Evolutionary conservation across 1,140 invertebrate species (phyloP).

Genomic region (Drosophila santomea): DNA sequence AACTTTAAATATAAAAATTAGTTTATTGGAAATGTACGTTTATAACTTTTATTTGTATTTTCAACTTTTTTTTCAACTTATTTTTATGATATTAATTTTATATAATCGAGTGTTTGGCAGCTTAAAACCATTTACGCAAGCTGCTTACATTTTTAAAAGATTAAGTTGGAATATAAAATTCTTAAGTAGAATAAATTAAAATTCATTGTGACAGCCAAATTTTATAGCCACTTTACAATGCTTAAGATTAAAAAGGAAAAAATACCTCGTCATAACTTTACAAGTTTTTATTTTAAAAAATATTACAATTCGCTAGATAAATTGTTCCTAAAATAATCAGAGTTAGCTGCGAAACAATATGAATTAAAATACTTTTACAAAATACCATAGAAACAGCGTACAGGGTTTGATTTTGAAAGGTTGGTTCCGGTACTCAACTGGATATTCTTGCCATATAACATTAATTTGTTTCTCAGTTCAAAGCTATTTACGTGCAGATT

Average conservation of each 20-base stretch:
- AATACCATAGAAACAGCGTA: constrained; percentile 75
- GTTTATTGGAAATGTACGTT: not conserved
- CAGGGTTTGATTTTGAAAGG: constrained; percentile 45
- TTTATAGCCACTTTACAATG: not conserved
- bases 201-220: not conserved
- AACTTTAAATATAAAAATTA: not conserved
- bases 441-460: constrained; percentile 15
- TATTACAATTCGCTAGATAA: constrained; percentile 80
- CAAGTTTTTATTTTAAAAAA: constrained; percentile 77
- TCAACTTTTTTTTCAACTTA: constrained; percentile 2
- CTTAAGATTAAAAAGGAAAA: not conserved
- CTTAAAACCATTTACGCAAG: not conserved
- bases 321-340: constrained; percentile 76
- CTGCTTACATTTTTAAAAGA: not conserved
- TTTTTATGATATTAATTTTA: not conserved
- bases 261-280: constrained; percentile 54
- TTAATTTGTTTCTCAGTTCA: constrained; percentile 56
- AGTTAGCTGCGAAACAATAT: constrained; percentile 65
- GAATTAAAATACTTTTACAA: constrained; percentile 77
- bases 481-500: constrained; percentile 66
- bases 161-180: not conserved
- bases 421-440: constrained; percentile 21
- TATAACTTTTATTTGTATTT: constrained; percentile 1
- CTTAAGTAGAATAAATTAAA: not conserved
- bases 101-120: constrained; percentile 3